A percentile compares a stretch with the other conserved stretches of the same genome.
These are phyloP conservation scores for Indri indri DNA, from an alignment of 2,113 vertebrate genomes.

Conservation along the genomic window DNA sequence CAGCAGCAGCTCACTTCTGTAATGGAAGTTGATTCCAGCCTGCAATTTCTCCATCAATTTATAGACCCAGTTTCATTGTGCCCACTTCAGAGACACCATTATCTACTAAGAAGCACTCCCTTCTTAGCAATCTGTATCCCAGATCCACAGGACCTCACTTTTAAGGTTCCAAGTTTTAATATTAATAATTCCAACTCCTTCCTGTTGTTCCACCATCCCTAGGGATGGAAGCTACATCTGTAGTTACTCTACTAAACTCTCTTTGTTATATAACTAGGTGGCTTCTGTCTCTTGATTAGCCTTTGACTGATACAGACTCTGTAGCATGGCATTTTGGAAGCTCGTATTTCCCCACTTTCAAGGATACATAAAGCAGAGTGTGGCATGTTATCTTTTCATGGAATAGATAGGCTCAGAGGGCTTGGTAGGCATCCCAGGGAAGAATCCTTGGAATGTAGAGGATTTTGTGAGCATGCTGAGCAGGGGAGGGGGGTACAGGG, in stretches of 20 bases:
- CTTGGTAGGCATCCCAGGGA: neutral
- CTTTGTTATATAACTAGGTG: neutral
- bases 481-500: neutral
- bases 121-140: neutral
- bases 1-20: neutral
- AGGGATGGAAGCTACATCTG: neutral
- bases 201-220: neutral
- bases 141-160: neutral
- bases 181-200: neutral
- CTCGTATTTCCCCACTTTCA: conserved; percentile 74
- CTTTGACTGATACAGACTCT: conserved; percentile 43
- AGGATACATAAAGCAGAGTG: neutral
- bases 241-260: neutral
- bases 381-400: neutral
- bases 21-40: neutral
- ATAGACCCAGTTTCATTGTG: neutral
- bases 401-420: neutral
- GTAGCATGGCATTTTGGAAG: conserved; percentile 89
- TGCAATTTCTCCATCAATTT: neutral
- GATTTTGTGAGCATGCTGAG: neutral
- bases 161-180: neutral
- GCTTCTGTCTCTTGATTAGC: neutral
- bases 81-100: neutral
- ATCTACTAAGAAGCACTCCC: neutral
- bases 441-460: neutral